A percentile compares a stretch with the other conserved stretches of the same genome.
These are phyloP conservation scores for Echiichthys vipera DNA, from an alignment of 2,797 vertebrate genomes.

Conservation along the genomic window DNA sequence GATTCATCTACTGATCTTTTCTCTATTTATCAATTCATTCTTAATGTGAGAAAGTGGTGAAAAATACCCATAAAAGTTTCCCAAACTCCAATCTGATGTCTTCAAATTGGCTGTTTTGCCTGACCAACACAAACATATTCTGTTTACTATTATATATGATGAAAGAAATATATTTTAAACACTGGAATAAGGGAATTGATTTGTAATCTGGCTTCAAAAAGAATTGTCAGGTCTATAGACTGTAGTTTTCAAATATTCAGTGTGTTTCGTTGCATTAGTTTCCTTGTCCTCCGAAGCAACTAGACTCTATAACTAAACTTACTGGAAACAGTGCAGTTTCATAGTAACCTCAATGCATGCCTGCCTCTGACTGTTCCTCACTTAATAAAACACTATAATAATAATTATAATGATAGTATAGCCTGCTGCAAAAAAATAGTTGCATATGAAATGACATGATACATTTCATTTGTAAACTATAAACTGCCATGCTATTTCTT, in stretches of 20 bases:
- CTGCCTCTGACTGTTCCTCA: no score
- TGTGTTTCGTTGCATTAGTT: not conserved
- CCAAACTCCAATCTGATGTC: not conserved
- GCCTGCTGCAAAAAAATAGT: no score
- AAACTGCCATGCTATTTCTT: no score
- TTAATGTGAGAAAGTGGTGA: not conserved
- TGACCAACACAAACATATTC: not conserved
- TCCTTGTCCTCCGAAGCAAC: no score
- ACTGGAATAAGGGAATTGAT: not conserved
- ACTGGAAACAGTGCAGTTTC: not conserved
- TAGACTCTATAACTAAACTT: no score
- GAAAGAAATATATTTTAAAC: not conserved
- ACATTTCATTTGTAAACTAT: not conserved
- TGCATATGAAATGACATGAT: not conserved
- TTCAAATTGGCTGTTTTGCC: not conserved
- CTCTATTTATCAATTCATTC: accelerated
- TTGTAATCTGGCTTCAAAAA: no score
- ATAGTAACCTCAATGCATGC: not conserved
- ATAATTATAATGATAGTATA: no score
- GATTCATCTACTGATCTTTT: not conserved
- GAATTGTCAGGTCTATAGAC: no score
- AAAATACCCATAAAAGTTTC: not conserved
- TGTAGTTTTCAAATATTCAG: not conserved
- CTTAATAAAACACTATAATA: no score
- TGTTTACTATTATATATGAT: not conserved